Evolutionary conservation across 2,797 vertebrate species (phyloP), one percentile per base, ranked within the genome.

Genomic region (Iguana delicatissima): DNA sequence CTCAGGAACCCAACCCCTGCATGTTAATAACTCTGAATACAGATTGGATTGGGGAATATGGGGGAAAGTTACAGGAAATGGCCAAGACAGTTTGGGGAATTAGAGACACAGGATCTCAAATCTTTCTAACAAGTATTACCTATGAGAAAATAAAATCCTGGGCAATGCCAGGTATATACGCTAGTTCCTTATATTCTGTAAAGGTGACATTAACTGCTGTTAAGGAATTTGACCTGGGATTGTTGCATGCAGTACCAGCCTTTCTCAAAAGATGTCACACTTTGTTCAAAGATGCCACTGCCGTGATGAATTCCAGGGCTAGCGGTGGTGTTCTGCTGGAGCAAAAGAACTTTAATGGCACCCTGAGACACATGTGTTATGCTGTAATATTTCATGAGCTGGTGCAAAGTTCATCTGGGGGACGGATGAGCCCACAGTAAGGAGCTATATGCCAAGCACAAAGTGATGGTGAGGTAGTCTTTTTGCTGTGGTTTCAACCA

Each of bases 261-360:
- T 87, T 83, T 55, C 59, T 67, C 89, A 57, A 87, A 84, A 76
- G 89, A 57, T 76, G 89, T 87, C 89, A 84, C 57, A 50, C 50
- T 87, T 84, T n/a, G 26, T 3, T 77, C 85, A 91, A 64, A 77
- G 42, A 87, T 91, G 72, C 2, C 64, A 26, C 46, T 38, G 59
- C 6, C 35, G 14, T 32, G 14, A 35, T 74, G 7, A 26, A 74
- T 76, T 82, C 52, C 50, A 57, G n/a, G 24, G 35, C 16, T 22
- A 46, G 26, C 9, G 73, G 22, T 4, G 52, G 38, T 59, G 50
- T 55, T 59, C 38, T 50, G 16, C 84, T 62, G 35, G 29, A 59
- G 35, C 69, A 82, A 62, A 82, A 73, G 20, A 32, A 38, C 35
- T 74, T 24, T 16, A 24, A 35, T 24, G 32, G 50, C 42, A 55